Conservation (phyloP, 2,113 vertebrate species). For the Lichenostomus cassidix region DNA sequence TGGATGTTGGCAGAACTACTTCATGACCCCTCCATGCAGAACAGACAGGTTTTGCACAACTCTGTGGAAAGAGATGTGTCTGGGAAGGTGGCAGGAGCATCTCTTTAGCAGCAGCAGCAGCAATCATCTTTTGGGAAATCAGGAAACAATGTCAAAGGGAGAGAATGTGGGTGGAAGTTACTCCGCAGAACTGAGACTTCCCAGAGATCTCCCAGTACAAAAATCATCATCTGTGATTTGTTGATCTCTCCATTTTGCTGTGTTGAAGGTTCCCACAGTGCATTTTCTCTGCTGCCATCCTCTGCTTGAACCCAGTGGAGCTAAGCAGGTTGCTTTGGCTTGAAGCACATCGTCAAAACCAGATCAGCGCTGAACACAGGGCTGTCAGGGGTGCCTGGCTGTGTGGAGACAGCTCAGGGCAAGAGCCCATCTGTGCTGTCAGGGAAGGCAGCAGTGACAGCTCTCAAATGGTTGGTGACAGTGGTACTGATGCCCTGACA, state of each 20-base stretch:
- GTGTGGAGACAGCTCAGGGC: conserved; percentile 62
- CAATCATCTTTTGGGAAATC: not conserved
- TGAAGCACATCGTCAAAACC: not conserved
- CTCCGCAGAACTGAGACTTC: not conserved
- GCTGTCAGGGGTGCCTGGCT: not conserved
- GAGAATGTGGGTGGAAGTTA: not conserved
- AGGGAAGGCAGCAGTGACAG: not conserved
- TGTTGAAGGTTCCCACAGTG: not conserved
- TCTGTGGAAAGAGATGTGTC: not conserved
- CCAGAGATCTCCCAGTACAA: not conserved
- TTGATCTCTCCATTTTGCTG: not conserved
- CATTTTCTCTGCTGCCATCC: not conserved
- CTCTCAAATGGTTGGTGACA: not conserved
- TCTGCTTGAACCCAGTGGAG: not conserved
- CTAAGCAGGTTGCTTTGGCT: not conserved
- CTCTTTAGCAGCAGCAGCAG: not conserved
- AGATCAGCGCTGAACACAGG: not conserved
- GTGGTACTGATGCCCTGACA: not conserved
- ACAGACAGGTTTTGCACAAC: not conserved
- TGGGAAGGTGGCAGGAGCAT: not conserved
- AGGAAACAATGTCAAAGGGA: not conserved
- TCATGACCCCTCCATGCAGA: not conserved
- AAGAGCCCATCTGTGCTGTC: not conserved
- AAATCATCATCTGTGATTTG: not conserved
- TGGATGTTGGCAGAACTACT: not conserved